Base-by-base conservation (phyloP, 2,113 vertebrate genomes). In the Oryzias javanicus region DNA sequence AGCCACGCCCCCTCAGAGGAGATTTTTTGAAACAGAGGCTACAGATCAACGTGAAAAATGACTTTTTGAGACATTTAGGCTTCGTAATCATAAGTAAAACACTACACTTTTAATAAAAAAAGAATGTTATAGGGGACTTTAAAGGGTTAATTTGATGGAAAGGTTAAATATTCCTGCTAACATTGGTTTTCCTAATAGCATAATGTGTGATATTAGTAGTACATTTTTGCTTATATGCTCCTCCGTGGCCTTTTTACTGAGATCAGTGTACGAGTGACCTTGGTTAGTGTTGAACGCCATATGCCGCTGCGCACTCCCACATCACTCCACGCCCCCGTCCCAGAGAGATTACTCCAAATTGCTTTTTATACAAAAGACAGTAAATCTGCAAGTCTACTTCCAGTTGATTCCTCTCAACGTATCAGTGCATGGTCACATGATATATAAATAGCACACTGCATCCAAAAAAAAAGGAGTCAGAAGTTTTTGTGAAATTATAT, bases 291-390 rank as follows among this genome's bases (percentile, higher is more conserved):
- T 44, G 60, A 57, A 49, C 65, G 68, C 8, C 18, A 29, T 53
- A n/a, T 24, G 25, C 18, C 29, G 1, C 22, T 22, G 22, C 49
- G 56, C 22, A 52, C 42, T 22, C 16, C 41, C 14, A 13, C 40
- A 6, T 19, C 8, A 63, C 24, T 63, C 55, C 55, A 64, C 46
- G 14, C 42, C 4, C 13, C 4, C 27, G 22, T 57, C 60, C 68
- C 44, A 53, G 3, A 41, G 27, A 64, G 69, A 82, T 74, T 59
- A 82, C 8, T 51, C 16, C 14, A 17, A 68, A 68, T 67, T 49
- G 29, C 16, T 16, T 57, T 25, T 51, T 6, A 27, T 13, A 42
- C 17, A 48, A 22, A 61, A 62, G 14, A 13, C 1, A 22, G 48
- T 48, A 17, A 55, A 54, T 46, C 16, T 42, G 48, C 14, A 16